Evolutionary conservation across 1,140 invertebrate species (phyloP).

Genomic region (Heliconius melpomene): DNA sequence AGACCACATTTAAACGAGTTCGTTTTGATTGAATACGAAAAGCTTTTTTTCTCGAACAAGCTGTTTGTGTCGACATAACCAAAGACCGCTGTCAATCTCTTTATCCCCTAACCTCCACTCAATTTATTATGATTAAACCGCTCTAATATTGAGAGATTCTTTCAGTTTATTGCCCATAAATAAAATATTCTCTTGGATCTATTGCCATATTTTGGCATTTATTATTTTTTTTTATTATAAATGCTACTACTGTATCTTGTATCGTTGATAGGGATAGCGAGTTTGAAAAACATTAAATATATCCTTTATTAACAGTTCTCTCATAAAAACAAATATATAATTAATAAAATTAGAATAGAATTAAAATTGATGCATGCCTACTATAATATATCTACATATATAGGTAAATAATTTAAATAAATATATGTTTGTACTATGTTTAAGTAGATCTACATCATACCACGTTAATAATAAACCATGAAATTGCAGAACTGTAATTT

Average conservation of each 20-base stretch:
- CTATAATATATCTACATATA: too few relatives aligned
- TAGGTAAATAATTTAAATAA: too few relatives aligned
- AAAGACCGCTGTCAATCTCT: constrained; percentile 65
- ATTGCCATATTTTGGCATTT: constrained; percentile 1
- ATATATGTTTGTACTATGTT: too few relatives aligned
- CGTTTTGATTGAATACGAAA: background rate
- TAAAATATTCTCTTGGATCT: constrained; percentile 9
- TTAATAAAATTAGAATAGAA: too few relatives aligned
- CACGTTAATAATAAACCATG: too few relatives aligned
- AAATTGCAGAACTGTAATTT: too few relatives aligned
- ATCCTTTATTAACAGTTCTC: background rate
- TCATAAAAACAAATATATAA: too few relatives aligned
- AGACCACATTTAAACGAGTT: background rate
- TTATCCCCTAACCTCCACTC: constrained; percentile 59
- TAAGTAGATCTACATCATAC: too few relatives aligned
- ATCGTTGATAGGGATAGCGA: background rate
- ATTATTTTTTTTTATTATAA: constrained; percentile 17
- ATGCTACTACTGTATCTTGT: constrained; percentile 7
- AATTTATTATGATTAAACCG: constrained; percentile 68
- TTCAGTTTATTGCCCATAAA: constrained; percentile 41
- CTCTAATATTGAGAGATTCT: constrained; percentile 47
- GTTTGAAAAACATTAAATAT: too few relatives aligned
- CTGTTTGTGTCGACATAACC: constrained; percentile 16
- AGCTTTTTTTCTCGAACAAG: constrained; percentile 11
- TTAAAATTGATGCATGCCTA: too few relatives aligned